Base-by-base conservation (phyloP, 1,140 invertebrate genomes). In the Pararge aegeria region DNA sequence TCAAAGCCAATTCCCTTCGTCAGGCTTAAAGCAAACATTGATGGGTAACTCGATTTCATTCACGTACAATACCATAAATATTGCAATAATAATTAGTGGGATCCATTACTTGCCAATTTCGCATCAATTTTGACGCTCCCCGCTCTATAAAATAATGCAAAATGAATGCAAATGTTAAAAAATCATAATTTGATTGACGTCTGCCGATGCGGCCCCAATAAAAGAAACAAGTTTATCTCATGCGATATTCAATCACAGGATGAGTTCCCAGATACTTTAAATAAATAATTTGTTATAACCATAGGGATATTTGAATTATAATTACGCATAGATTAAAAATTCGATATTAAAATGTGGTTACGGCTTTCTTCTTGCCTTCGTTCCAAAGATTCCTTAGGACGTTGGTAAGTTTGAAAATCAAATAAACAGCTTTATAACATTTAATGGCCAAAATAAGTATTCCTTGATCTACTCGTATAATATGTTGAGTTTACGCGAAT, bases 131-230 rank as follows among this genome's bases (percentile, higher is more conserved):
- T 74, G 70, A 73, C 65, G 61, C 66, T 58, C 73, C 70, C 69
- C 19, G 55, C 49, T 59, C 66, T 27, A 49, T 27, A 16, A 49
- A 49, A 75, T 73, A 66, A 78, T 68, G 37, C 27, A 62, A 61
- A 44, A 60, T 52, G 56, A 40, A 53, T 64, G 44, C 54, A 53
- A 62, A 60, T 67, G 27, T 61, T 71, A 68, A 78, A 42, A 77
- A 76, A 77, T 79, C 55, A 74, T 73, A 62, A 64, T 68, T 73
- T 84, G 85, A 88, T 86, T 88, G 85, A 84, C 83, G 66, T 73
- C 72, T 73, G 65, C 64, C 60, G 38, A 74, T 64, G 67, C 61
- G 62, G 68, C 72, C 42, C 30, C 42, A 59, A 76, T 74, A 54
- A 64, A 27, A 57, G 1, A 68, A 81, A 82, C 77, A 58, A 59